A percentile compares a stretch with the other conserved stretches of the same genome.
Conservation (phyloP, 2,797 vertebrate species). For the Pitangus sulphuratus region DNA sequence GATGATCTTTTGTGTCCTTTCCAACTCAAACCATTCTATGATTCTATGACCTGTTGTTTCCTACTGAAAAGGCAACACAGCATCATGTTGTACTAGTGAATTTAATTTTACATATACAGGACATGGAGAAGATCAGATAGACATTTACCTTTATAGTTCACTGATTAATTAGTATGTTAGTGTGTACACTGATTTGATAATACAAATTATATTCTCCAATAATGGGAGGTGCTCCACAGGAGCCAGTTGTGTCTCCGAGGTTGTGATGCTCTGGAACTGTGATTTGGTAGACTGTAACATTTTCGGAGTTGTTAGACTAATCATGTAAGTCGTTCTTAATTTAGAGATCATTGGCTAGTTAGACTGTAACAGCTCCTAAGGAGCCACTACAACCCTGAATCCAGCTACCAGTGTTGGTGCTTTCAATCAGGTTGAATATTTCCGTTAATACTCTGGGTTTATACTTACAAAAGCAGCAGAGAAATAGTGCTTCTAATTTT, state of each 20-base stretch:
- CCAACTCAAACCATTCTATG: not conserved
- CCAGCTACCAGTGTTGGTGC: not conserved
- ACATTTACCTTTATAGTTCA: slow-evolving; percentile 37
- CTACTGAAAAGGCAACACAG: not conserved
- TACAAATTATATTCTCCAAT: slow-evolving; percentile 8
- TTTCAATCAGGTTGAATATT: not conserved
- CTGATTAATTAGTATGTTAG: slow-evolving; percentile 18
- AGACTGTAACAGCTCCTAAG: not conserved
- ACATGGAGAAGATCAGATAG: not conserved
- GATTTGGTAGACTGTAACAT: slow-evolving; percentile 9
- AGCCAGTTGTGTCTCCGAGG: slow-evolving; percentile 16
- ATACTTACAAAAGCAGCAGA: not conserved
- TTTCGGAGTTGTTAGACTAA: slow-evolving; percentile 14
- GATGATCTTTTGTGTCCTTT: not conserved
- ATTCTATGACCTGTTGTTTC: not conserved
- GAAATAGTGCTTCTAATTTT: not conserved
- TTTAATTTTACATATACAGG: not conserved
- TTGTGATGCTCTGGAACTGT: not conserved
- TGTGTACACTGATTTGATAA: slow-evolving; percentile 26
- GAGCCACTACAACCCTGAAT: not conserved
- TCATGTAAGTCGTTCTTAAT: slow-evolving; percentile 35
- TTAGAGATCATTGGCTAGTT: slow-evolving; percentile 20
- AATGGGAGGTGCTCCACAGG: not conserved
- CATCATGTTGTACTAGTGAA: not conserved
- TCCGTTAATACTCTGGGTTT: not conserved